Evolutionary conservation across 2,113 vertebrate genomes (phyloP).

Genomic region (Coryphaenoides rupestris): DNA sequence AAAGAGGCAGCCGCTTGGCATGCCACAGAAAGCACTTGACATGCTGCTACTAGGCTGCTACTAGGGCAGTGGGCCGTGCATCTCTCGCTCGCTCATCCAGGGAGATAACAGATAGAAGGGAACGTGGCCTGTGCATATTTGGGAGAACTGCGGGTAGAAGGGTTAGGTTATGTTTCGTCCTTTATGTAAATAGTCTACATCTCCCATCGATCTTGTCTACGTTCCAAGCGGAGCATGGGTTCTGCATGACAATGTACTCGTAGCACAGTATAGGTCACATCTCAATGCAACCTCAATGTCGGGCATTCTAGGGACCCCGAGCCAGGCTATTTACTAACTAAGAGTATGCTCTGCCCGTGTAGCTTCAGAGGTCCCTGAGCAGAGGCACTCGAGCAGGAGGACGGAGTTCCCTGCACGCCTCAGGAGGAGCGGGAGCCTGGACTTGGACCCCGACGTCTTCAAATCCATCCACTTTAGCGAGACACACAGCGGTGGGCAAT

Average conservation of each 20-base stretch:
- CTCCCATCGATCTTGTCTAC: too few relatives aligned
- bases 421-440: slow-evolving; percentile 80
- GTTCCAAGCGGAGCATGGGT: too few relatives aligned
- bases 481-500: slow-evolving; percentile 77
- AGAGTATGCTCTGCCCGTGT: background rate
- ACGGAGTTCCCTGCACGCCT: slow-evolving; percentile 57
- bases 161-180: too few relatives aligned
- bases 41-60: slow-evolving; percentile 5
- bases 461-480: slow-evolving; percentile 66
- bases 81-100: background rate
- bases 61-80: background rate
- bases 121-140: too few relatives aligned
- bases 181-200: too few relatives aligned
- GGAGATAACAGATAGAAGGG: too few relatives aligned
- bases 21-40: slow-evolving; percentile 25
- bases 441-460: slow-evolving; percentile 76
- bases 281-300: too few relatives aligned
- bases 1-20: slow-evolving; percentile 31
- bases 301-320: background rate
- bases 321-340: background rate
- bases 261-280: too few relatives aligned
- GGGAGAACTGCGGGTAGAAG: too few relatives aligned
- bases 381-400: slow-evolving; percentile 66
- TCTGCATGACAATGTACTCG: too few relatives aligned
- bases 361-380: slow-evolving; percentile 58